A percentile compares a stretch with the other conserved stretches of the same genome.
phyloP scores from a whole-genome alignment of 2,797 vertebrate genomes.

The Alectoris magna region DNA sequence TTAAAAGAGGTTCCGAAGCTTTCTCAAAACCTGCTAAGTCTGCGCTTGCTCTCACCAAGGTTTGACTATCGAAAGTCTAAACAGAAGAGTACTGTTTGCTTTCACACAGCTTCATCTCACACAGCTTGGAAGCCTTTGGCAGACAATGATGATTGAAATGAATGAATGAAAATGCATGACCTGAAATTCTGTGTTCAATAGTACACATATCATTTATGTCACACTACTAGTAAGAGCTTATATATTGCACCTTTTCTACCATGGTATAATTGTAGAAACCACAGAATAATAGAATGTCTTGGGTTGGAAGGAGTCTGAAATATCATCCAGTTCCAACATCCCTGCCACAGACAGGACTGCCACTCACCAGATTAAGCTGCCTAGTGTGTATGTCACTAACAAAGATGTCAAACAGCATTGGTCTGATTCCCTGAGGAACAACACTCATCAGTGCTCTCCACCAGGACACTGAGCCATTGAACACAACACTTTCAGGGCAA shows the following conservation, averaged over 20 bases:
- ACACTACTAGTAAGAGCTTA: background rate
- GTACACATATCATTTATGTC: background rate
- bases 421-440: background rate
- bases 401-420: background rate
- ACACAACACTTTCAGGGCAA: background rate
- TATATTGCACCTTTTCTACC: background rate
- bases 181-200: background rate
- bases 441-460: background rate
- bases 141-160: background rate
- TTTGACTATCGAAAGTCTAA: background rate
- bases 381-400: background rate
- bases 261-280: background rate
- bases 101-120: background rate
- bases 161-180: background rate
- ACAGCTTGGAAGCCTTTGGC: background rate
- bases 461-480: background rate
- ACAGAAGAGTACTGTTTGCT: accelerated
- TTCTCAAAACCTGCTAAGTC: background rate
- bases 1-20: background rate
- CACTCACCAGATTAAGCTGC: background rate
- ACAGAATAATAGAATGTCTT: background rate
- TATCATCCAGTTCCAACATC: background rate
- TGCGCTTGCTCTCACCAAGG: background rate
- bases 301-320: background rate
- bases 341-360: background rate